Conservation (phyloP, 2,797 vertebrate genomes). For the Argyrosomus regius region DNA sequence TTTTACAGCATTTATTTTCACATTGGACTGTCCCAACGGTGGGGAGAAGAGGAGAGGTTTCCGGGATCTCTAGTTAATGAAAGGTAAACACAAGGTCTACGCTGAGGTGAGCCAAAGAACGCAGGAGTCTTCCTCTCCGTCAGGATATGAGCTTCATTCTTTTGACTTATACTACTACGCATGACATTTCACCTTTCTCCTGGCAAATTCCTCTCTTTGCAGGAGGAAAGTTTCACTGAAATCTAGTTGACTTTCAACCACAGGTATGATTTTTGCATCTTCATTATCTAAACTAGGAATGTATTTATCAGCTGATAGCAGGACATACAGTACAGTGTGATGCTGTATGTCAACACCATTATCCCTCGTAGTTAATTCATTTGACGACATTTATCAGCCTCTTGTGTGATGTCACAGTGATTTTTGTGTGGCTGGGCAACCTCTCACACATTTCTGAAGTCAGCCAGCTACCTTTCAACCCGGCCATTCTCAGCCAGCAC, state of each 20-base stretch:
- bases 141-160: conserved; percentile 85
- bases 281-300: conserved; percentile 3
- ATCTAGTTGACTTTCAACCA: conserved; percentile 2
- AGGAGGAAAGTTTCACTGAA: conserved; percentile 32
- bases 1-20: conserved; percentile 53
- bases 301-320: conserved; percentile 23
- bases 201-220: conserved; percentile 57
- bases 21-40: conserved; percentile 44
- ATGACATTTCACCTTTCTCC: conserved; percentile 62
- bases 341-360: conserved; percentile 15
- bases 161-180: conserved; percentile 64
- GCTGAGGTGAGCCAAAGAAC: conserved; percentile 74
- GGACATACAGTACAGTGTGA: background rate
- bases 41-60: conserved; percentile 51
- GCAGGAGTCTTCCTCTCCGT: conserved; percentile 63
- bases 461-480: conserved; percentile 33
- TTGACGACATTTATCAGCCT: background rate
- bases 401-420: conserved; percentile 8
- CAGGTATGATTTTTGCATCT: background rate
- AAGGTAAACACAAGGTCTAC: conserved; percentile 81
- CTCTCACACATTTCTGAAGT: conserved; percentile 43
- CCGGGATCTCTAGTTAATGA: conserved; percentile 80
- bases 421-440: conserved; percentile 31
- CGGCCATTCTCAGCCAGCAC: conserved; percentile 1
- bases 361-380: background rate